phyloP scores from a whole-genome alignment of 1,140 invertebrate genomes.

The Helicoverpa zea region DNA sequence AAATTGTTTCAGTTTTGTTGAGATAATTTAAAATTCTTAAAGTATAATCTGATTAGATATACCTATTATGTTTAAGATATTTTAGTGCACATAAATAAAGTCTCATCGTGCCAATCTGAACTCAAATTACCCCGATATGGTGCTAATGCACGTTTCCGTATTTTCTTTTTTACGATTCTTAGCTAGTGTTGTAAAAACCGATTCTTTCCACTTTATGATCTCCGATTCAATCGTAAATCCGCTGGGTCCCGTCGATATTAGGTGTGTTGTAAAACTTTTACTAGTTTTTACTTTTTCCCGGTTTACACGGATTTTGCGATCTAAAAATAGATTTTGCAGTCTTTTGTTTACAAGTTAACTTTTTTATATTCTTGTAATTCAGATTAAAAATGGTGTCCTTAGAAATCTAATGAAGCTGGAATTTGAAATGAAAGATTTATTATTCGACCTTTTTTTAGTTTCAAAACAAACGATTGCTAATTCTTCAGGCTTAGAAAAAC shows the following conservation, averaged over 20 bases:
- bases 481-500: no score
- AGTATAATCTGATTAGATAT: no score
- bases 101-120: neutral
- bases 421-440: no score
- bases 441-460: no score
- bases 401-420: neutral
- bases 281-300: neutral
- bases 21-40: no score
- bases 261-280: constrained; percentile 30
- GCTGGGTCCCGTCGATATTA: constrained; percentile 10
- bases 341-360: neutral
- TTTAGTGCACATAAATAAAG: no score
- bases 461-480: no score
- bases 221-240: constrained; percentile 28
- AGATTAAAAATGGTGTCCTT: neutral
- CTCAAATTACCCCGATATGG: neutral
- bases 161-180: constrained; percentile 10
- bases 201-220: constrained; percentile 17
- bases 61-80: no score
- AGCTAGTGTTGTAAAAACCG: constrained; percentile 18
- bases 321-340: neutral
- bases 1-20: no score
- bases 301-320: neutral
- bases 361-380: neutral
- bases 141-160: constrained; percentile 28